Evolutionary conservation across 2,113 vertebrate genomes (phyloP), one percentile per base, ranked within the genome.

Genomic region (Chlamydotis undulata): DNA sequence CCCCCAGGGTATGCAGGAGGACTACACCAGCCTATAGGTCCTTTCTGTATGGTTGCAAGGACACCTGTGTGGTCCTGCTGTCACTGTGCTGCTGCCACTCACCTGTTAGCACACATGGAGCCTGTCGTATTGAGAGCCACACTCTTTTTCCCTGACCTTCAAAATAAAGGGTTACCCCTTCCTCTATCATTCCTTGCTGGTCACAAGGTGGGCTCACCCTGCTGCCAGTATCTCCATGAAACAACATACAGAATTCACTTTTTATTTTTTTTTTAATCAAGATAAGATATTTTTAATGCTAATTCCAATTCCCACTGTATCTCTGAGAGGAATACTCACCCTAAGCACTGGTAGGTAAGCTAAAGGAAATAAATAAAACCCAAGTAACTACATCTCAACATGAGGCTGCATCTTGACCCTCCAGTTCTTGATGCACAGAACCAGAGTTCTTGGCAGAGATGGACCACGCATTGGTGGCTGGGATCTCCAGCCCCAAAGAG

Each of bases 61-160:
- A 18, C 10, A 0, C 61, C 29, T 3, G 2, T 0, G 13, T 33
- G 26, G 65, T 45, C 19, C 47, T 0, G 1, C 29, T 21, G n/a
- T 25, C 1, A 3, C 45, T 23, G 67, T 9, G 24, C 31, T 50
- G 49, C 57, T n/a, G n/a, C 70, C 14, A 1, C 65, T 35, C 1
- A 0, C 16, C 21, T 12, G 12, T 10, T 28, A 49, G 25, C 52
- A 19, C 60, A 37, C 0, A 0, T 9, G 39, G n/a, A 47, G 35
- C 47, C 26, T 25, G 33, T 4, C 1, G 0, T 21, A 12, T 6
- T 8, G 3, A 47, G 21, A 6, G 14, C 59, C 45, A 47, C 2
- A 0, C 4, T 4, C 10, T 56, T 75, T 65, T 63, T 15, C 24
- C 19, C 41, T 37, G 7, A 49, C 7, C 18, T 35, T 61, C 31